phyloP scores from a whole-genome alignment of 2,797 vertebrate genomes.

The Rhinophrynus dorsalis region DNA sequence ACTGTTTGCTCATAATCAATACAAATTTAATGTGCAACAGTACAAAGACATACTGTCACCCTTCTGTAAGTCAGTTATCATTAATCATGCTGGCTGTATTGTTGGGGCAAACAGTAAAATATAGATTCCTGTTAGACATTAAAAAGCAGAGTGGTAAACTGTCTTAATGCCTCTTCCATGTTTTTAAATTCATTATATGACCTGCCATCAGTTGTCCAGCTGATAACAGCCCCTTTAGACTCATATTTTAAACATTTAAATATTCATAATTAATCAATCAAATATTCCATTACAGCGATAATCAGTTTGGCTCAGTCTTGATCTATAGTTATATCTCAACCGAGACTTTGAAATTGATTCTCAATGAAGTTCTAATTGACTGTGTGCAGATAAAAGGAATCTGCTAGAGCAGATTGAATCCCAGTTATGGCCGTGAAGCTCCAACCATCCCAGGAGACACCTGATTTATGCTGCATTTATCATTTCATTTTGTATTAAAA shows the following conservation, averaged over 20 bases:
- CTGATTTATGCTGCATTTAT: slow-evolving; percentile 65
- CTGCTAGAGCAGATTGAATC: slow-evolving; percentile 58
- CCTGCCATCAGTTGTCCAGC: slow-evolving; percentile 9
- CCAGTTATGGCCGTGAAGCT: slow-evolving; percentile 52
- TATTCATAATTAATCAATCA: slow-evolving; percentile 77
- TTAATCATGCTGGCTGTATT: too few relatives aligned
- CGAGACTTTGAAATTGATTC: slow-evolving; percentile 77
- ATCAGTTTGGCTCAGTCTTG: slow-evolving; percentile 67
- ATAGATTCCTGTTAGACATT: not conserved
- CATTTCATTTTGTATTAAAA: slow-evolving; percentile 57
- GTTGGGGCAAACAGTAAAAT: too few relatives aligned
- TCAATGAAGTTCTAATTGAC: slow-evolving; percentile 81
- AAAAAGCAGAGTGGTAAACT: not conserved
- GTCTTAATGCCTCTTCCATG: not conserved
- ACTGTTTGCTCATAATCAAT: too few relatives aligned
- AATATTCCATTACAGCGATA: slow-evolving; percentile 76
- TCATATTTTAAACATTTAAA: slow-evolving; percentile 66
- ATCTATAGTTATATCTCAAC: slow-evolving; percentile 78
- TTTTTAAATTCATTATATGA: not conserved
- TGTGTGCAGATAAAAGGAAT: slow-evolving; percentile 65
- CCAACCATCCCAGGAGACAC: slow-evolving; percentile 54
- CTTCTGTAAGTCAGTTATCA: too few relatives aligned
- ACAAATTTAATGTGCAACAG: too few relatives aligned
- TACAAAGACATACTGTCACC: too few relatives aligned
- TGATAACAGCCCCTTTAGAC: slow-evolving; percentile 48